These are phyloP conservation scores for Anser cygnoides DNA, from an alignment of 2,113 vertebrate genomes.

Conservation along the genomic window DNA sequence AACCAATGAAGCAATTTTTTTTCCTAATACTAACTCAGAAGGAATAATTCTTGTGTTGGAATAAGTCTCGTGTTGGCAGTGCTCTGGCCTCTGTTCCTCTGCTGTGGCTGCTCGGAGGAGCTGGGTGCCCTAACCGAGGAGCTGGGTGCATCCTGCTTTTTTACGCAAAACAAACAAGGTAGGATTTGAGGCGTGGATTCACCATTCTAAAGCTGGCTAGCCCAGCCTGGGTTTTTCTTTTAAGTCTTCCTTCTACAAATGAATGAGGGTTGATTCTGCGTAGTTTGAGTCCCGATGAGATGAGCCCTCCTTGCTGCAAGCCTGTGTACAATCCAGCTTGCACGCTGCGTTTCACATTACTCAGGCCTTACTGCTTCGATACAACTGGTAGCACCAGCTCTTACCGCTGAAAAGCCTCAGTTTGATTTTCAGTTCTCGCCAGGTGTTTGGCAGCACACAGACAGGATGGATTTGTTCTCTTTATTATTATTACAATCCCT, in stretches of 20 bases:
- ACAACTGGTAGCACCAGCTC: background rate
- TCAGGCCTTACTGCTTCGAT: background rate
- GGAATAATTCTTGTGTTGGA: background rate
- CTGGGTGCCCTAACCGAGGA: background rate
- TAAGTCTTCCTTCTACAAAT: background rate
- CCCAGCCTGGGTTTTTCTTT: background rate
- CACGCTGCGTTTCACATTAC: background rate
- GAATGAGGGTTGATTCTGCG: background rate
- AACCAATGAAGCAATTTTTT: background rate
- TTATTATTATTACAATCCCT: background rate
- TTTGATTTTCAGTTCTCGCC: background rate
- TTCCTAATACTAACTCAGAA: background rate
- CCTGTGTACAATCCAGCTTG: background rate
- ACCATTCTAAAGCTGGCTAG: background rate
- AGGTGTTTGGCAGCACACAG: background rate
- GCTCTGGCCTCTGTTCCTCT: background rate
- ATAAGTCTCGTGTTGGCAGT: background rate
- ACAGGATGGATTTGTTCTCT: background rate
- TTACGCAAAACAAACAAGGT: background rate
- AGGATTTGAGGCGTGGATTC: background rate
- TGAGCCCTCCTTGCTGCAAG: background rate
- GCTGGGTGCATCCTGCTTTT: background rate
- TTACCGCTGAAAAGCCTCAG: background rate
- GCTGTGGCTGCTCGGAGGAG: accelerated
- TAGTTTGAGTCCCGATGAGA: background rate